These are phyloP conservation scores for Aplidium turbinatum DNA, from an alignment of 23 tunicate genomes.

Conservation along the genomic window DNA sequence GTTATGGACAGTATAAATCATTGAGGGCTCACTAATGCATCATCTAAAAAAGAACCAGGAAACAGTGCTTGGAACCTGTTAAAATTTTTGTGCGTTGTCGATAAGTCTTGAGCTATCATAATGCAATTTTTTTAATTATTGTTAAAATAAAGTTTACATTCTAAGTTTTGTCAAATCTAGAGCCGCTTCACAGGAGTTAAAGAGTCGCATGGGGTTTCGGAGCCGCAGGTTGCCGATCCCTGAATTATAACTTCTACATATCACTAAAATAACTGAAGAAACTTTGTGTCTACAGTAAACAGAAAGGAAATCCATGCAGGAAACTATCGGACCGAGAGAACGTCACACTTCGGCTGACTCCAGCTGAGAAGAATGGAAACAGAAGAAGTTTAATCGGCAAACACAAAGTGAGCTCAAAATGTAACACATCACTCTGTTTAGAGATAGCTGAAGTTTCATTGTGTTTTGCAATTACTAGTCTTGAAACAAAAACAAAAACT, in stretches of 20 bases:
- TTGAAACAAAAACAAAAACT: neutral
- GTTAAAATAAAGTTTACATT: no score
- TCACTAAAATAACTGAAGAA: neutral
- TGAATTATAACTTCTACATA: neutral
- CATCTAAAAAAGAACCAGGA: no score
- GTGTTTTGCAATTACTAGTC: neutral
- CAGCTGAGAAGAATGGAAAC: neutral
- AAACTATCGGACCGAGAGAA: conserved; percentile 11
- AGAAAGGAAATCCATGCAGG: neutral
- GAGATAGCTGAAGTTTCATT: no score
- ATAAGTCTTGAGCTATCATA: no score
- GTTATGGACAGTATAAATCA: no score
- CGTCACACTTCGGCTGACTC: neutral
- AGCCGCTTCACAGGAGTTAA: no score
- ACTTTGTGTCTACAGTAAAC: conserved; percentile 1
- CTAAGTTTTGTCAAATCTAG: no score
- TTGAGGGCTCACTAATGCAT: no score
- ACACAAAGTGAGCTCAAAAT: neutral
- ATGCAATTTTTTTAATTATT: no score
- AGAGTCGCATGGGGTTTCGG: neutral
- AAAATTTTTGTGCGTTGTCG: no score
- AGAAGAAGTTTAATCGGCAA: conserved; percentile 33
- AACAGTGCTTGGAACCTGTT: no score
- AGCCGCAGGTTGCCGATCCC: neutral
- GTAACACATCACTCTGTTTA: no score